Base-by-base conservation (phyloP, 30 jellyfish, hydroid and myxozoan genomes). In the Catostylus mosaicus region DNA sequence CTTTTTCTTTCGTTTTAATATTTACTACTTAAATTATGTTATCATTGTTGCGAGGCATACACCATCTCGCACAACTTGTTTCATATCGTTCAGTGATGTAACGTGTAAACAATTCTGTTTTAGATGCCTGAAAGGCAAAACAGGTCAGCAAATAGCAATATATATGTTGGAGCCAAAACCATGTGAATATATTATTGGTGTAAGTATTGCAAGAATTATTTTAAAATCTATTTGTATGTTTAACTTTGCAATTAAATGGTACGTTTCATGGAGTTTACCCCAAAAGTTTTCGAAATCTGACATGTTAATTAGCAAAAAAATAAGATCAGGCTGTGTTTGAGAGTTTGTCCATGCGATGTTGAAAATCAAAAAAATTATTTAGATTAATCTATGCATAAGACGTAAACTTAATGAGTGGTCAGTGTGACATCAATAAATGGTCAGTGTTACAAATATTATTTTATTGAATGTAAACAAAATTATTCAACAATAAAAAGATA, bases 151-250 rank as follows among this genome's bases (percentile, higher is more conserved):
- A 56, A 75, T 90, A 46, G 54, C 90, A 20, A 90, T 90, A 26
- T 90, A 84, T 71, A 76, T 90, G 96, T 24, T 77, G 32, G 97
- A 90, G 32, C 95, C 93, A 57, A 57, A 77, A 29, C 90, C 96
- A 1, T 90, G 97, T 84, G 86, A 75, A 83, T 90, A 90, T 30
- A 78, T 75, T 29, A 86, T 90, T 18, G 93, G 95, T 74, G 97
- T 89, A 30, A 62, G 94, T 57, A 60, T 20, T 22, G 38, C 24
- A 50, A 2, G 14, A 9, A 43, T 43, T 43, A 43, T 43, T 43
- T 16, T 6, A 43, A 43, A 43, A 43, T 43, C 18, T 20, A 43
- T 43, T 6, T 43, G 54, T 16, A 43, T 43, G 16, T 16, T 16
- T 16, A 6, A 43, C 16, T 9, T 6, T 43, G 54, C n/a, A n/a